A percentile compares a stretch with the other conserved stretches of the same genome.
Conservation (phyloP, 2,797 vertebrate species). For the Psittacula derbiana region DNA sequence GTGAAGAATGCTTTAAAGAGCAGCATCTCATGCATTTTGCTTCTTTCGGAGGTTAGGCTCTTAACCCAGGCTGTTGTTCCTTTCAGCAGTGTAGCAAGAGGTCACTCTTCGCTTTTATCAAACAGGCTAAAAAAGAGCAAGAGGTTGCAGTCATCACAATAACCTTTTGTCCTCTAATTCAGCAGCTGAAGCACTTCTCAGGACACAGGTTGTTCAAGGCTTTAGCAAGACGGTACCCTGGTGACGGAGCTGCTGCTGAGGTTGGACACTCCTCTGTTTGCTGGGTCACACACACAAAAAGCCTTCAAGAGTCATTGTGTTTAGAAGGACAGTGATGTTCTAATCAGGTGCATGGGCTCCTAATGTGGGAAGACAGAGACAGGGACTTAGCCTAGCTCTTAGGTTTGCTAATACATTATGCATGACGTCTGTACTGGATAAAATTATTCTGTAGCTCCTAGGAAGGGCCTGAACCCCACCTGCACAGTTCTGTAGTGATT, state of each 20-base stretch:
- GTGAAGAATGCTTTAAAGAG: background rate
- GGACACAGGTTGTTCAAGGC: background rate
- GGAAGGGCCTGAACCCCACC: background rate
- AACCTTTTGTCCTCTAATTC: conserved; percentile 17
- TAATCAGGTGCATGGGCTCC: background rate
- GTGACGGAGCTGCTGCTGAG: background rate
- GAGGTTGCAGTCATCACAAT: background rate
- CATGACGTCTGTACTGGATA: background rate
- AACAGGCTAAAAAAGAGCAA: background rate
- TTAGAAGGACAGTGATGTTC: background rate
- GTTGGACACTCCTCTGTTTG: conserved; percentile 7
- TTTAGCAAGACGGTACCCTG: background rate
- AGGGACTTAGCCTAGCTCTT: background rate
- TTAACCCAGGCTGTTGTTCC: conserved; percentile 52
- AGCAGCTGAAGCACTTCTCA: background rate
- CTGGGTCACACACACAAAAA: background rate
- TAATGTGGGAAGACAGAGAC: background rate
- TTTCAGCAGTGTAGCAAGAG: conserved; percentile 10
- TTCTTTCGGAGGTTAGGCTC: conserved; percentile 21
- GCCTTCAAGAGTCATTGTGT: background rate
- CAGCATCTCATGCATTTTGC: background rate
- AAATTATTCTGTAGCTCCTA: background rate
- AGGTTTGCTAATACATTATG: background rate
- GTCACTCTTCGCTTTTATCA: conserved; percentile 35
- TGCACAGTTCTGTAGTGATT: background rate